phyloP scores from a whole-genome alignment of 2,888 invertebrate genomes.

The Portevinia maculata region DNA sequence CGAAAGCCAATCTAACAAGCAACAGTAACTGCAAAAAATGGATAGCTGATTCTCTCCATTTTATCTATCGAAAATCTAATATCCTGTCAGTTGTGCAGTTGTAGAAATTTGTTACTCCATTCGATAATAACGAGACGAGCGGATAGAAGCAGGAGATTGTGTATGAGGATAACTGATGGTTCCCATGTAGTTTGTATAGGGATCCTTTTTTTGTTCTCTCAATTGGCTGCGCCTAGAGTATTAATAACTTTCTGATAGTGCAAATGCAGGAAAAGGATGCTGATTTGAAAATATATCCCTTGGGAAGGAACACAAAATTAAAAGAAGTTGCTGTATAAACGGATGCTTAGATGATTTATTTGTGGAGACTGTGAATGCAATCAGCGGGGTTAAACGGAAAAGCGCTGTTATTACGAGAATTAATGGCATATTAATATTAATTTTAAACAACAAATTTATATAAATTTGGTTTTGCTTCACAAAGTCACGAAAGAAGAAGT shows the following conservation, averaged over 20 bases:
- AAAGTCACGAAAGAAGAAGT: too few species aligned
- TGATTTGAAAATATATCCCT: slow-evolving; percentile 47
- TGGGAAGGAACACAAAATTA: not conserved
- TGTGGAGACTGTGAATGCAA: slow-evolving; percentile 23
- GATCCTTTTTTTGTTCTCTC: slow-evolving; percentile 35
- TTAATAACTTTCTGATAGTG: slow-evolving; percentile 68
- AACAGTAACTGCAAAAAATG: slow-evolving; percentile 33
- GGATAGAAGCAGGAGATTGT: slow-evolving; percentile 47
- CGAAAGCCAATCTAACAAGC: slow-evolving; percentile 67
- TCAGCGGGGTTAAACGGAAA: slow-evolving; percentile 45
- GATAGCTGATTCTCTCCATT: slow-evolving; percentile 19
- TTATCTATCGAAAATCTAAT: slow-evolving; percentile 66
- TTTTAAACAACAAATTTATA: too few species aligned
- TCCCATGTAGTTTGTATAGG: slow-evolving; percentile 11
- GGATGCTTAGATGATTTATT: slow-evolving; percentile 46
- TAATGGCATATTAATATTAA: not conserved
- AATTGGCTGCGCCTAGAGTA: slow-evolving; percentile 57
- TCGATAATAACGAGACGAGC: slow-evolving; percentile 36
- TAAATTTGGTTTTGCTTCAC: too few species aligned
- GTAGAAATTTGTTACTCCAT: slow-evolving; percentile 66
- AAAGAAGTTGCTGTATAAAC: not conserved
- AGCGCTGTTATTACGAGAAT: slow-evolving; percentile 22
- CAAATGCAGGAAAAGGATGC: slow-evolving; percentile 59
- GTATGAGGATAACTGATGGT: slow-evolving; percentile 38
- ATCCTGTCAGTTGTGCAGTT: slow-evolving; percentile 62